Evolutionary conservation across 1,140 invertebrate species (phyloP).

Genomic region (Cotesia vestalis): DNA sequence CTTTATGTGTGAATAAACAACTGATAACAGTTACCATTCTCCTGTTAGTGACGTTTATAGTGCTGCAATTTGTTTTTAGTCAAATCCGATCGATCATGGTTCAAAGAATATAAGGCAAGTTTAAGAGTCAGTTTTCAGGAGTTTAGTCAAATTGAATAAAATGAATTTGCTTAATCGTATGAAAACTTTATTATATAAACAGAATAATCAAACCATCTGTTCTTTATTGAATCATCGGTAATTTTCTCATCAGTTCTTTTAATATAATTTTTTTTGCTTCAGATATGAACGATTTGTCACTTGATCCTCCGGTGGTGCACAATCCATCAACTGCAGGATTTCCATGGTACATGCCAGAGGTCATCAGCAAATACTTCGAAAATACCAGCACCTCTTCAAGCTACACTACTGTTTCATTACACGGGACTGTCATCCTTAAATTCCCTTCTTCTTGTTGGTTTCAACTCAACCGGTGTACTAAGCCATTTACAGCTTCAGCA

Average conservation of each 20-base stretch:
- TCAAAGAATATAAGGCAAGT: constrained; percentile 14
- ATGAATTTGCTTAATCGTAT: constrained; percentile 1
- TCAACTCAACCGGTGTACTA: constrained; percentile 46
- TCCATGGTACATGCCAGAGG: constrained; percentile 70
- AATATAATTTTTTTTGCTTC: constrained; percentile 33
- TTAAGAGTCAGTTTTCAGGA: background rate
- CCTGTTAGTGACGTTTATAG: too few relatives aligned
- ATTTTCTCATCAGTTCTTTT: background rate
- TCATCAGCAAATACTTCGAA: constrained; percentile 62
- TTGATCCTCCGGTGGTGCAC: constrained; percentile 69
- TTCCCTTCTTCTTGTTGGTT: constrained; percentile 53
- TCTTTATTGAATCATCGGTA: constrained; percentile 2
- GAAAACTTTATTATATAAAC: background rate
- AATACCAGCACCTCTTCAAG: constrained; percentile 71
- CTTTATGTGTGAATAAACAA: too few relatives aligned
- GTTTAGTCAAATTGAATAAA: constrained; percentile 5
- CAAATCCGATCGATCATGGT: constrained; percentile 19
- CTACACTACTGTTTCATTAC: constrained; percentile 74
- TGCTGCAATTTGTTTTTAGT: constrained; percentile 14
- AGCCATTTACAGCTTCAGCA: constrained; percentile 34
- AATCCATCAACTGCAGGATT: constrained; percentile 67
- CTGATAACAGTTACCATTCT: too few relatives aligned
- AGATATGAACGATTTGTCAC: constrained; percentile 70
- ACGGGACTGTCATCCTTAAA: constrained; percentile 63
- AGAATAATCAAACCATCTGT: background rate